phyloP scores from a whole-genome alignment of 1,140 invertebrate genomes.

The Anthonomus grandis region DNA sequence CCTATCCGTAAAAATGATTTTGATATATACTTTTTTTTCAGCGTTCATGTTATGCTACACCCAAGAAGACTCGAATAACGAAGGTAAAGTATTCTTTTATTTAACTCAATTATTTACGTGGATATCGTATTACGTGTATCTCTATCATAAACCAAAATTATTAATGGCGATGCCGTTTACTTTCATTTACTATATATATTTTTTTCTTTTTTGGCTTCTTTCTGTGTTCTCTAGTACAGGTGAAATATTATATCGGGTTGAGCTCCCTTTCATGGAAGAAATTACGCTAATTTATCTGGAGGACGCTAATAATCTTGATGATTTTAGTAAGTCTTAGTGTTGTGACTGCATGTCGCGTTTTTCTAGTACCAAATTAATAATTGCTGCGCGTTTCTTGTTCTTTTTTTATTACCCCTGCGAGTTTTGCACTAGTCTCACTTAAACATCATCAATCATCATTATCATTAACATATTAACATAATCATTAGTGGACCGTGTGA shows the following conservation, averaged over 20 bases:
- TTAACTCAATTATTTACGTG: too few relatives aligned
- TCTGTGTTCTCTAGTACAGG: constrained; percentile 68
- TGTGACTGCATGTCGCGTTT: constrained; percentile 56
- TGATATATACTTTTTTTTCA: constrained; percentile 62
- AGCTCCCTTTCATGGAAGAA: constrained; percentile 85
- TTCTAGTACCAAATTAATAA: constrained; percentile 37
- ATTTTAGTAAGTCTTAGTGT: constrained; percentile 62
- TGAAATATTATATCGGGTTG: constrained; percentile 86
- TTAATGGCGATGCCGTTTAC: too few relatives aligned
- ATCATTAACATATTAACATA: background rate
- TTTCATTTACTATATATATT: constrained; percentile 47
- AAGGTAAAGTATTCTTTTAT: constrained; percentile 65
- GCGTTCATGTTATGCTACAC: constrained; percentile 91
- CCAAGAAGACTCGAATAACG: constrained; percentile 81
- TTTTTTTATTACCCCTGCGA: constrained; percentile 16
- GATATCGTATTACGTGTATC: too few relatives aligned
- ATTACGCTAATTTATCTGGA: constrained; percentile 86
- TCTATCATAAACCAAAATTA: too few relatives aligned
- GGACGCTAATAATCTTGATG: constrained; percentile 62
- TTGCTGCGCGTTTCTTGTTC: too few relatives aligned
- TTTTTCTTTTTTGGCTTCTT: constrained; percentile 54
- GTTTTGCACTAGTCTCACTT: constrained; percentile 32
- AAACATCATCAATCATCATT: constrained; percentile 19
- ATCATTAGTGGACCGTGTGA: constrained; percentile 4
- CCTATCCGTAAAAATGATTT: too few relatives aligned